Evolutionary conservation across 2,888 invertebrate genomes (phyloP).

Genomic region (Proisotoma minuta): DNA sequence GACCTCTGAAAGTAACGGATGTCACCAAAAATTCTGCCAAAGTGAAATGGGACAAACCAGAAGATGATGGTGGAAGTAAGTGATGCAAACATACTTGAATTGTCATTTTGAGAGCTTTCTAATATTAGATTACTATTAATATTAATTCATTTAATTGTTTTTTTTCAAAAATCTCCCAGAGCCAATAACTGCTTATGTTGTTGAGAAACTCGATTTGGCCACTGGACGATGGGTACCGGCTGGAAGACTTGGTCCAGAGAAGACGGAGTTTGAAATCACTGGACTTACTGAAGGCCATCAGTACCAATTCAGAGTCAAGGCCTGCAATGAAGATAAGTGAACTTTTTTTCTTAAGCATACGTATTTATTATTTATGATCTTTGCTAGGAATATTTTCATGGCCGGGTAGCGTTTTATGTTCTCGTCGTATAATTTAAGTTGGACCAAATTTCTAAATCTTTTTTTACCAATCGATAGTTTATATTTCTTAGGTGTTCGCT

Average conservation of each 20-base stretch:
- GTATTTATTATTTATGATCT: no score
- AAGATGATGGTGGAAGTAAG: constrained; percentile 94
- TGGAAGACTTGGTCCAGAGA: constrained; percentile 69
- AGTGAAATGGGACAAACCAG: constrained; percentile 87
- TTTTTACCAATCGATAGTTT: no score
- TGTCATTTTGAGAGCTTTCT: no score
- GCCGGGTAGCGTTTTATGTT: no score
- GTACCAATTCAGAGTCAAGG: constrained; percentile 75
- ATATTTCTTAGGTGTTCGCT: no score
- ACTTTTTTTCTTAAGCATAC: no score
- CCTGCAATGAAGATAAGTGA: no score
- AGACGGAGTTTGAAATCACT: constrained; percentile 79
- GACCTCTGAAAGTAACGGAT: constrained; percentile 81
- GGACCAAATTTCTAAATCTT: no score
- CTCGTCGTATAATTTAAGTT: no score
- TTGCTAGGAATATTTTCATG: no score
- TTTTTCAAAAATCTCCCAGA: not conserved
- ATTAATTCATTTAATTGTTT: not conserved
- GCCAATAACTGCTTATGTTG: constrained; percentile 62
- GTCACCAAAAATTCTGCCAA: constrained; percentile 86
- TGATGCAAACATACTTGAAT: no score
- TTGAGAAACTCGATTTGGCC: constrained; percentile 89
- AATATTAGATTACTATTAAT: no score
- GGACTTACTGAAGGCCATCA: constrained; percentile 87
- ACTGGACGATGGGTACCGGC: constrained; percentile 92